phyloP scores from a whole-genome alignment of 1,140 invertebrate species.

The Dreissena rostriformis region DNA sequence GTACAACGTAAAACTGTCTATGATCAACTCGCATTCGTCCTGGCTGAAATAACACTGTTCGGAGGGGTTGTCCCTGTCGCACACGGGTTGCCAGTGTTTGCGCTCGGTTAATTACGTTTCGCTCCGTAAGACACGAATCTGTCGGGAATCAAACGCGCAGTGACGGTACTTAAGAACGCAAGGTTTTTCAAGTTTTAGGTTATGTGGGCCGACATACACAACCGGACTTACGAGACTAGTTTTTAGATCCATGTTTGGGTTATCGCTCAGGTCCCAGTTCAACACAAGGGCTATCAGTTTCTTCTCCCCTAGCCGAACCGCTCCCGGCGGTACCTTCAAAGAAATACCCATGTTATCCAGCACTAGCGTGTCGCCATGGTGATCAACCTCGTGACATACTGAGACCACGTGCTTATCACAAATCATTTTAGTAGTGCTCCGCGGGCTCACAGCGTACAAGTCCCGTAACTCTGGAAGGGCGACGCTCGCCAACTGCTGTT shows the following conservation, averaged over 20 bases:
- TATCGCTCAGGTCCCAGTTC: constrained; percentile 72
- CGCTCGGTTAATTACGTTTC: constrained; percentile 63
- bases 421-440: constrained; percentile 58
- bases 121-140: constrained; percentile 67
- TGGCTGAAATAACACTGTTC: constrained; percentile 49
- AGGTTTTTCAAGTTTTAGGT: constrained; percentile 63
- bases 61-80: constrained; percentile 28
- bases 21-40: constrained; percentile 63
- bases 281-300: constrained; percentile 64
- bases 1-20: constrained; percentile 67
- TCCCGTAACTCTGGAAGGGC: constrained; percentile 10
- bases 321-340: constrained; percentile 62
- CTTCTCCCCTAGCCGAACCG: constrained; percentile 51
- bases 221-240: constrained; percentile 71
- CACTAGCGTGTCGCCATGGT: constrained; percentile 60
- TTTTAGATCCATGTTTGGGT: constrained; percentile 60
- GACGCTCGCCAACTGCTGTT: too few species aligned
- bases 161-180: constrained; percentile 66
- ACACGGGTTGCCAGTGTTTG: constrained; percentile 63
- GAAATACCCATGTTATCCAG: constrained; percentile 73
- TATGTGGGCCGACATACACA: constrained; percentile 71
- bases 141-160: constrained; percentile 67
- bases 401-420: constrained; percentile 63
- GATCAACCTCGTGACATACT: constrained; percentile 55
- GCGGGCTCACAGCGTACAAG: constrained; percentile 44